phyloP scores from a whole-genome alignment of 1,140 invertebrate species.

The Ephestia elutella region DNA sequence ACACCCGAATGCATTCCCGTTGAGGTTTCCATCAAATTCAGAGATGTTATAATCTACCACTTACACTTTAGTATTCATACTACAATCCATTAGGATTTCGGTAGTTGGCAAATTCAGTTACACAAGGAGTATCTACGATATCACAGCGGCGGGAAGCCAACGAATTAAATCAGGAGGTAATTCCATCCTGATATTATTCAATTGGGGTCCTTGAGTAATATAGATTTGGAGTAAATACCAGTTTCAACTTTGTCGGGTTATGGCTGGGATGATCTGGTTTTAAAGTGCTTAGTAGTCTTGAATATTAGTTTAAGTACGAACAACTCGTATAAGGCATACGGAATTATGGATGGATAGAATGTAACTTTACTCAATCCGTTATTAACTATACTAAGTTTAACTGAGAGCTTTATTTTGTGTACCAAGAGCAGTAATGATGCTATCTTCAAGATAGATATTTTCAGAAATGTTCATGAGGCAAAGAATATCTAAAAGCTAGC shows the following conservation, averaged over 20 bases:
- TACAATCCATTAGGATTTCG: slow-evolving; percentile 1
- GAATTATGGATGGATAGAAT: too few species aligned
- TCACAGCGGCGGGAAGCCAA: slow-evolving; percentile 19
- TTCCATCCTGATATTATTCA: slow-evolving; percentile 24
- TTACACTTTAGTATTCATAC: neutral
- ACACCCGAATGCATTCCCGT: neutral
- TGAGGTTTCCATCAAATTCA: neutral
- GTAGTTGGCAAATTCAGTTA: slow-evolving; percentile 3
- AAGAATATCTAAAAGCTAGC: too few species aligned
- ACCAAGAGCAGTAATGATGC: too few species aligned
- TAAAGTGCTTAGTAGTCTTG: neutral
- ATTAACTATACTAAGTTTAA: too few species aligned
- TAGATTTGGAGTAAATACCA: slow-evolving; percentile 6
- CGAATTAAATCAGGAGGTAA: slow-evolving; percentile 37
- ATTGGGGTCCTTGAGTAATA: slow-evolving; percentile 29
- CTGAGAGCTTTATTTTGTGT: too few species aligned
- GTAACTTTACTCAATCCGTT: too few species aligned
- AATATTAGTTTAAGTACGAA: neutral
- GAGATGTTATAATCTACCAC: neutral
- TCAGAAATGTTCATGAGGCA: too few species aligned
- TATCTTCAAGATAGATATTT: too few species aligned
- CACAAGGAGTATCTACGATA: neutral
- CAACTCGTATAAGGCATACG: too few species aligned
- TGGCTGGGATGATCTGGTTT: neutral
- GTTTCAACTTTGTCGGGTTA: neutral